Evolutionary conservation across 2,888 invertebrate species (phyloP), one percentile per base, ranked within the genome.

Genomic region (Epistrophe grossulariae): DNA sequence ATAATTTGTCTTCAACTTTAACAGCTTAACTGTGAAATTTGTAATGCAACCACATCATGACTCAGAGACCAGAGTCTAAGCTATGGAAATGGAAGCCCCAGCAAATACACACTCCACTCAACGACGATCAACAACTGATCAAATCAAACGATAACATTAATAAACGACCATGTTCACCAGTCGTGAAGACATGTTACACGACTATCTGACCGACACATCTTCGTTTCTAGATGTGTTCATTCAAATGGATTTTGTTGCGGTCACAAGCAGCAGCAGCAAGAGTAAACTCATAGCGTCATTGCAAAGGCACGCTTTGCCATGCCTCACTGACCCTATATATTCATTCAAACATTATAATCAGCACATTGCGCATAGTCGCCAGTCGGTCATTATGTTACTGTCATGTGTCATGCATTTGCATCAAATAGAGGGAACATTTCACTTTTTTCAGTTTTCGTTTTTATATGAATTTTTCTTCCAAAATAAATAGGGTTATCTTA

Each of bases 11-110:
- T 79, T 60, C 76, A 57, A 19, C 43, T 76, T 71, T 64, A 71
- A 79, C 76, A 71, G 84, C 72, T 71, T 64, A 71, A 79, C 76
- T 76, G 84, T 84, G 79, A 79, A 84, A 84, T 84, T 79, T 74
- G 48, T 76, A 84, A 76, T 59, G 62, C 70, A 76, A 71, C 74
- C 68, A 57, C 35, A 24, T 24, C 9, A 35, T 10, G 55, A 28
- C n/a, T 48, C 9, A 35, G 35, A 35, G 43, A 38, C 40, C 2
- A 11, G 11, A 4, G 31, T 35, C 24, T 24, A 24, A 24, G 24
- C 24, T 24, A 24, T 48, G 35, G 17, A 40, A 40, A 24, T 52
- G 52, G 50, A 28, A 57, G 59, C 11, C 59, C 24, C 40, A 17
- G n/a, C 59, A 24, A 11, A 35, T 1, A 24, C 70, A 40, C 57